These are phyloP conservation scores for Pheosia tremula DNA, from an alignment of 2,888 invertebrate species.

Conservation along the genomic window DNA sequence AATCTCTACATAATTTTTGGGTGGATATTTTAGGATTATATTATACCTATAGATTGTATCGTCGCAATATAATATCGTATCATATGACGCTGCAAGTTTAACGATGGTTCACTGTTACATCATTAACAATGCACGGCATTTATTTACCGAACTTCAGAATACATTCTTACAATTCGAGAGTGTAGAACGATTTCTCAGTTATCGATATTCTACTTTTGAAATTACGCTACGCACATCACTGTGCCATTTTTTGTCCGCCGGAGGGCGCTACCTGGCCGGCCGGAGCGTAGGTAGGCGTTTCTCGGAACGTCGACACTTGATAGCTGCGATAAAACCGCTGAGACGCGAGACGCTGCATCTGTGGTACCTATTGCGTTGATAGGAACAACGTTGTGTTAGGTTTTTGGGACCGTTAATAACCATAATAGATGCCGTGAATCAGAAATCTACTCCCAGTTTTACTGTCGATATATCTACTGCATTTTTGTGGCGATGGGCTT, in stretches of 20 bases:
- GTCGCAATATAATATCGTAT: no score
- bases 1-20: background rate
- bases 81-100: no score
- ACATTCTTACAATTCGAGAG: no score
- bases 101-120: no score
- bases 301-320: slow-evolving; percentile 65
- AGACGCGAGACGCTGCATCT: slow-evolving; percentile 14
- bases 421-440: background rate
- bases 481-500: no score
- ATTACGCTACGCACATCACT: slow-evolving; percentile 37
- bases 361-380: slow-evolving; percentile 1
- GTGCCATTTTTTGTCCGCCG: slow-evolving; percentile 43
- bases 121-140: no score
- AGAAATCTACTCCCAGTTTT: background rate
- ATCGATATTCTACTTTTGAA: background rate
- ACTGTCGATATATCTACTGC: background rate
- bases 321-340: slow-evolving; percentile 44
- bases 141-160: no score
- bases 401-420: background rate
- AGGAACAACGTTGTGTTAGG: slow-evolving; percentile 10
- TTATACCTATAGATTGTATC: background rate
- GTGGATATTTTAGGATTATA: no score
- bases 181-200: no score
- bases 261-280: slow-evolving; percentile 68
- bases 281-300: slow-evolving; percentile 68